Percentiles rank a stretch among this genome's conserved stretches.
Evolutionary conservation across 2,797 vertebrate genomes (phyloP).

Genomic region (Coregonus ussuriensis): DNA sequence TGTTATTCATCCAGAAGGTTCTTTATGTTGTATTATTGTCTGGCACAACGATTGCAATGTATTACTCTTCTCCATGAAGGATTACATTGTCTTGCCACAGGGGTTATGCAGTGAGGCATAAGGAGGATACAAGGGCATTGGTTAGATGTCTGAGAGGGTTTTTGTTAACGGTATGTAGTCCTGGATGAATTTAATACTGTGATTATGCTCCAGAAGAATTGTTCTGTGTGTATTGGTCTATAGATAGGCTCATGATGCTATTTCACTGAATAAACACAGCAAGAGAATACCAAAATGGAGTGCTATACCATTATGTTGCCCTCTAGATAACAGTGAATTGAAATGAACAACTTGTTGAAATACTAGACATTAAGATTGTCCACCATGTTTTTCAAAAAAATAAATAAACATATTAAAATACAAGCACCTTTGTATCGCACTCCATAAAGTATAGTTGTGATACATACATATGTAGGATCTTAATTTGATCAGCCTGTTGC

Average conservation of each 20-base stretch:
- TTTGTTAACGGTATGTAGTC: constrained; percentile 19
- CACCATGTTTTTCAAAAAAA: neutral
- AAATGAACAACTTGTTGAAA: too few species aligned
- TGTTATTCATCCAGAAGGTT: neutral
- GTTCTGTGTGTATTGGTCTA: neutral
- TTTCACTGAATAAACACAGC: too few species aligned
- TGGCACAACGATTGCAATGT: neutral
- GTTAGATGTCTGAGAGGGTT: constrained; percentile 4
- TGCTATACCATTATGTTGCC: too few species aligned
- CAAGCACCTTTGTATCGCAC: neutral
- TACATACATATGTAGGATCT: too few species aligned
- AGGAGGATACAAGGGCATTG: neutral
- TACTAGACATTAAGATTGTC: neutral
- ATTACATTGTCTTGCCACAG: constrained; percentile 16
- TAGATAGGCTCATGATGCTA: too few species aligned
- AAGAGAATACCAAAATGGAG: too few species aligned
- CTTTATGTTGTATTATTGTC: neutral
- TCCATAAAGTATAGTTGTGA: too few species aligned
- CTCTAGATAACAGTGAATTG: too few species aligned
- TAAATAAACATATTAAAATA: neutral
- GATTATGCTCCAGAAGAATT: neutral
- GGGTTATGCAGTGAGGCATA: neutral
- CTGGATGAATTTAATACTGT: constrained; percentile 6
- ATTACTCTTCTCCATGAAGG: constrained; percentile 25
- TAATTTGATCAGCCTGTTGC: too few species aligned